phyloP scores from a whole-genome alignment of 2,113 vertebrate species.

The Erpornis zantholeuca region DNA sequence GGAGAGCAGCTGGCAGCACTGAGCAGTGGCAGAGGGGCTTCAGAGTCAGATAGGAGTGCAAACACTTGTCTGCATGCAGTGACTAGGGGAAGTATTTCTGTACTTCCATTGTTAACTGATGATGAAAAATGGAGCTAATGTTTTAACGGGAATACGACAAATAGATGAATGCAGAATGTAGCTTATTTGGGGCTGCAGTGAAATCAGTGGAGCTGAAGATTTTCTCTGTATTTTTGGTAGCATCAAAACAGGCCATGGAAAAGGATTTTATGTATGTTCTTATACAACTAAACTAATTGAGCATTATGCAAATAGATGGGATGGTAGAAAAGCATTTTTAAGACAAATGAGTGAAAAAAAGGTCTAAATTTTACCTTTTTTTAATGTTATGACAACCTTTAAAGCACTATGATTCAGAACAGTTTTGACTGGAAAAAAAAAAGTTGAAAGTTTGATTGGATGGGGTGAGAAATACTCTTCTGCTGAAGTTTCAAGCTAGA shows the following conservation, averaged over 20 bases:
- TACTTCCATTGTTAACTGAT: constrained; percentile 10
- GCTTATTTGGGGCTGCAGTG: neutral
- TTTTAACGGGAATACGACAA: neutral
- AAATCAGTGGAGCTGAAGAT: neutral
- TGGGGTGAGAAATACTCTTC: neutral
- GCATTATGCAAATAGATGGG: neutral
- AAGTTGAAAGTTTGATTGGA: neutral
- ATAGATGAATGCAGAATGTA: neutral
- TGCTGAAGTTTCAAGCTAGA: neutral
- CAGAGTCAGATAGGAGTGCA: neutral
- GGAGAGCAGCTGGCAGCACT: constrained; percentile 6
- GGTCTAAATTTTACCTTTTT: neutral
- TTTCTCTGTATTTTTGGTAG: neutral
- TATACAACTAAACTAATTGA: neutral
- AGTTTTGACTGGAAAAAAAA: neutral
- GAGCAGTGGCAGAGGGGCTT: constrained; percentile 28
- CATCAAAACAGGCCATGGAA: neutral
- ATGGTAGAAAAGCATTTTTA: neutral
- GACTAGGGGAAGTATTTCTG: neutral
- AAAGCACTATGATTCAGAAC: neutral
- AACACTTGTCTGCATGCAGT: constrained; percentile 39
- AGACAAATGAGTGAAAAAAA: neutral
- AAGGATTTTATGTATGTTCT: neutral
- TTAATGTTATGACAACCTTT: neutral
- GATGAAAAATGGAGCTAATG: neutral